These are phyloP conservation scores for Drosophila melanica DNA, from an alignment of 1,140 invertebrate genomes.

Conservation along the genomic window DNA sequence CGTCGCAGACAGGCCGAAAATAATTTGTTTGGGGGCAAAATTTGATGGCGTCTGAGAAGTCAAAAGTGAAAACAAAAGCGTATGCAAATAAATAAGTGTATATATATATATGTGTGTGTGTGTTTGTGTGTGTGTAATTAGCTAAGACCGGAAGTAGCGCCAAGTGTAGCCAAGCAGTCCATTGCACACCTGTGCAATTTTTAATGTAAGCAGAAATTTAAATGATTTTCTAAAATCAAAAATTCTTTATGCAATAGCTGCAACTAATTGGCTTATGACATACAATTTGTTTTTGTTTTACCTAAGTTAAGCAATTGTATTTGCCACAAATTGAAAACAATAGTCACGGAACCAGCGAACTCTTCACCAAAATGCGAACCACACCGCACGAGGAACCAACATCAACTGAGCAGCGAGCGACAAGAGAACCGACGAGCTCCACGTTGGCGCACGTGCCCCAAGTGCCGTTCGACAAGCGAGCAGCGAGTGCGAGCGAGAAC, in stretches of 20 bases:
- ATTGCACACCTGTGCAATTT: constrained; percentile 4
- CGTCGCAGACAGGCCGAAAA: constrained; percentile 51
- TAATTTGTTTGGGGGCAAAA: constrained; percentile 26
- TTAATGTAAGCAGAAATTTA: constrained; percentile 24
- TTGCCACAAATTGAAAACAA: constrained; percentile 14
- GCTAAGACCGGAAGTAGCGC: constrained; percentile 34
- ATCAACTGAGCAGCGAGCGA: constrained; percentile 62
- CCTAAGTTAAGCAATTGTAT: constrained; percentile 28
- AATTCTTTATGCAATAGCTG: background rate
- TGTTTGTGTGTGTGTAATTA: background rate
- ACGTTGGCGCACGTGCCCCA: constrained; percentile 50
- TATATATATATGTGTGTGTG: too few species aligned
- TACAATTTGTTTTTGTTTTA: constrained; percentile 26
- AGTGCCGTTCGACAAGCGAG: constrained; percentile 33
- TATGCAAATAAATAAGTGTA: constrained; percentile 39
- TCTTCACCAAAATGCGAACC: constrained; percentile 51
- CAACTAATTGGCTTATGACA: constrained; percentile 2
- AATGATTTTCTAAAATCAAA: background rate
- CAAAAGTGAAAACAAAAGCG: constrained; percentile 32
- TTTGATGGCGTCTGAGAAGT: constrained; percentile 37
- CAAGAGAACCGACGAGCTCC: constrained; percentile 12
- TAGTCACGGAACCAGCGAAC: constrained; percentile 22
- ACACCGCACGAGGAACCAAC: constrained; percentile 68
- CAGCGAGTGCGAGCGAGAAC: background rate
- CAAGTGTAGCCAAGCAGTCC: constrained; percentile 2